phyloP scores from a whole-genome alignment of 2,888 invertebrate genomes.

The Dynastes hyllus region DNA sequence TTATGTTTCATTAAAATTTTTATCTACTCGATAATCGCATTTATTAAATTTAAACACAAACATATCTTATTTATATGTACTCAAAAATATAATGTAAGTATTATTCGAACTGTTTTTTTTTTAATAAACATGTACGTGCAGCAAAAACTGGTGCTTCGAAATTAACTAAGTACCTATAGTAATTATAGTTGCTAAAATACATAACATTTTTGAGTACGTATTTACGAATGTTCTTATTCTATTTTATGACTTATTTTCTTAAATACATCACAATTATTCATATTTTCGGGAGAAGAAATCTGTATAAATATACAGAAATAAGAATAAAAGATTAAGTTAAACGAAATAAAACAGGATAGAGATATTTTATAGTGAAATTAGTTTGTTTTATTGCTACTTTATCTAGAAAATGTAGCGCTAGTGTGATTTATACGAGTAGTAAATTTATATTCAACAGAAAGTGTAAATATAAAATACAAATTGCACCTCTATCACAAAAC shows the following conservation, averaged over 20 bases:
- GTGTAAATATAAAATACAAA: slow-evolving; percentile 41
- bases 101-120: background rate
- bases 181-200: background rate
- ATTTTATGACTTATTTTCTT: slow-evolving; percentile 11
- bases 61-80: background rate
- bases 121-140: background rate
- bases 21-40: background rate
- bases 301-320: slow-evolving; percentile 50
- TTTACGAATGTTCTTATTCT: background rate
- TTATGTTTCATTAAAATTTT: background rate
- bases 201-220: slow-evolving; percentile 27
- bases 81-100: background rate
- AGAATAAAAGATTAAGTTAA: slow-evolving; percentile 47
- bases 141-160: slow-evolving; percentile 3
- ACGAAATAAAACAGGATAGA: background rate
- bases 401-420: slow-evolving; percentile 7
- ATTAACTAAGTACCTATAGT: too few species aligned
- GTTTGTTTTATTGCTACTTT: background rate
- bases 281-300: slow-evolving; percentile 40
- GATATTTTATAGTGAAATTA: background rate
- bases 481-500: slow-evolving; percentile 35
- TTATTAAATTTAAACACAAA: background rate
- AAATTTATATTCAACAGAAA: slow-evolving; percentile 27
- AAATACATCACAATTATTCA: slow-evolving; percentile 49
- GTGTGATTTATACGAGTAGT: background rate